Conservation (phyloP, 2,888 invertebrate species). For the Bombylius discolor region DNA sequence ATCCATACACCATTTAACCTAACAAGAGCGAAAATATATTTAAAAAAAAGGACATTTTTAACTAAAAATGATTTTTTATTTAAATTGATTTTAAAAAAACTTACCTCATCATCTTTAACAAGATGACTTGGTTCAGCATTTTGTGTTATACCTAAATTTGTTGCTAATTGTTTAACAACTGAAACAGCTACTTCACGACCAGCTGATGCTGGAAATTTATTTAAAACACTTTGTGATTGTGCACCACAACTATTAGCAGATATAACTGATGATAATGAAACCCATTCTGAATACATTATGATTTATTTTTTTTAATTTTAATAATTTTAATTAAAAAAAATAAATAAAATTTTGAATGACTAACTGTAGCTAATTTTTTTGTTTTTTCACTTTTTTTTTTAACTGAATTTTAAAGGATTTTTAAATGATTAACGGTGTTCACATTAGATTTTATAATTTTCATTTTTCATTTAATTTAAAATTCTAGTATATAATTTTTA, state of each 20-base stretch:
- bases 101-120: slow-evolving; percentile 70
- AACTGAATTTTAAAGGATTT: too few relatives aligned
- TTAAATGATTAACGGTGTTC: too few relatives aligned
- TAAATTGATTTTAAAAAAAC: not conserved
- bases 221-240: slow-evolving; percentile 43
- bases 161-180: slow-evolving; percentile 47
- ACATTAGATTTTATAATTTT: too few relatives aligned
- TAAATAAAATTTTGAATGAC: too few relatives aligned
- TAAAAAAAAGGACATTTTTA: not conserved
- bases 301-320: not conserved
- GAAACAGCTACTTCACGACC: slow-evolving; percentile 49
- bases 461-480: too few relatives aligned
- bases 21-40: slow-evolving; percentile 10
- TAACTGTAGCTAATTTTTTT: too few relatives aligned
- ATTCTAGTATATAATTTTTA: too few relatives aligned
- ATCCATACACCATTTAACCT: slow-evolving; percentile 82
- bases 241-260: slow-evolving; percentile 38
- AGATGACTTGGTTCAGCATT: slow-evolving; percentile 74
- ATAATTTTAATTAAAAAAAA: too few relatives aligned
- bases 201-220: slow-evolving; percentile 45
- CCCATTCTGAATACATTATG: slow-evolving; percentile 45
- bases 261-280: slow-evolving; percentile 38
- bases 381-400: too few relatives aligned
- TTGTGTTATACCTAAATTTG: slow-evolving; percentile 56
- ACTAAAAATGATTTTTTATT: not conserved